Evolutionary conservation across 2,797 vertebrate species (phyloP), one percentile per base, ranked within the genome.

Genomic region (Mormyrops attenuatus): DNA sequence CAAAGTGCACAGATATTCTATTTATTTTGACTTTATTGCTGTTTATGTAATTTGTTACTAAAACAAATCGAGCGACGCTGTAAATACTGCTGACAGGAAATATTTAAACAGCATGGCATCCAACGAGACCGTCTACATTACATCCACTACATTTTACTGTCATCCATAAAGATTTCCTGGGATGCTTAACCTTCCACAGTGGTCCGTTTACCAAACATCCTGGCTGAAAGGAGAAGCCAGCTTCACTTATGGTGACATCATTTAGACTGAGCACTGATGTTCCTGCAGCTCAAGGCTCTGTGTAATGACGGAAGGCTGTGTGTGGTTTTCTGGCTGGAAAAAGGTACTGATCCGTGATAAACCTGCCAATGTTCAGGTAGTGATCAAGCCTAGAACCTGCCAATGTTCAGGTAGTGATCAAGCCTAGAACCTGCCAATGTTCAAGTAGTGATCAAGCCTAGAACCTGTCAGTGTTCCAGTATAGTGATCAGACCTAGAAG

Each of bases 11-110:
- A 53, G 69, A 53, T 88, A 49, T 38, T 88, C 30, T 77, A 73
- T 73, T 53, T 88, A 8, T 53, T 80, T 17, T 22, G 17, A 5
- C 77, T 82, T 22, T 11, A 80, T 80, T 73, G 22, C 88, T 88
- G 66, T 88, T 77, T 77, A 22, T 77, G 88, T 50, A 88, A 50
- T 88, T 41, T 52, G 49, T 86, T 85, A 30, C 44, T 85, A 52
- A 86, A 53, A 53, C 55, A 86, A 86, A 52, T 52, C 22, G 85
- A 86, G 50, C 50, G 15, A 86, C n/a, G 47, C 50, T 86, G 49
- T 30, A 22, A 49, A 49, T 85, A 55, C 22, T 86, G 26, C 50
- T 86, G 47, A 86, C 85, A 52, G 22, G 50, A 86, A 86, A 82
- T 82, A n/a, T 82, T 47, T 44, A 82, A 82, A 47, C 41, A 44